Conservation (phyloP, 37 sponge, comb jelly and placozoan genomes). For the Cliona cf. orientalis region DNA sequence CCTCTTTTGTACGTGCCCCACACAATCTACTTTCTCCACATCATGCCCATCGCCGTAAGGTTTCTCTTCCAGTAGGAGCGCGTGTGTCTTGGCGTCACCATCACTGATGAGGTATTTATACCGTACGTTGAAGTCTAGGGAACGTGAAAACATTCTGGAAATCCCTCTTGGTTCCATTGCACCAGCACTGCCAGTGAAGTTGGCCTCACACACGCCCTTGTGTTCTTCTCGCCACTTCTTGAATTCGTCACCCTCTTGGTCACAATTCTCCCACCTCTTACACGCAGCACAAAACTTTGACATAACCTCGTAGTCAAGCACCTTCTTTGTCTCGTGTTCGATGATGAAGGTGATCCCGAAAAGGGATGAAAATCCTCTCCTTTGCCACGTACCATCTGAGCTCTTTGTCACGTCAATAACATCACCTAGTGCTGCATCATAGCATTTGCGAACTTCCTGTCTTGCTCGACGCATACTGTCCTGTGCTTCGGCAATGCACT, state of each 20-base stretch:
- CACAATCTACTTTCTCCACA: conserved; percentile 33
- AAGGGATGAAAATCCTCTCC: conserved; percentile 23
- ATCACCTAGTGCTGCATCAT: neutral
- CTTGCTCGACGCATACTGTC: neutral
- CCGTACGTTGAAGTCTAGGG: neutral
- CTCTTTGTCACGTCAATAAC: neutral
- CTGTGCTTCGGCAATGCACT: neutral
- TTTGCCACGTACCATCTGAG: conserved; percentile 18
- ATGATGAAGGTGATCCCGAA: conserved; percentile 19
- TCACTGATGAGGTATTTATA: conserved; percentile 12
- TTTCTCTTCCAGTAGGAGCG: conserved; percentile 1
- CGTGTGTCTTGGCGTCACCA: conserved; percentile 29
- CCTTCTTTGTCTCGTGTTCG: conserved; percentile 5
- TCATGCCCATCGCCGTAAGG: conserved; percentile 25
- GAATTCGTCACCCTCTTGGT: neutral
- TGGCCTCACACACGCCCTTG: neutral
- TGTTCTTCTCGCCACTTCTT: conserved; percentile 16
- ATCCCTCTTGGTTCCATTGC: conserved; percentile 32
- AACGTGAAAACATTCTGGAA: neutral
- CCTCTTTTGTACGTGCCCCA: conserved; percentile 41
- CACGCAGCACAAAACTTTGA: conserved; percentile 26
- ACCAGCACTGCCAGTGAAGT: conserved; percentile 21
- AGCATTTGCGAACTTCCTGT: neutral
- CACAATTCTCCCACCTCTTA: neutral
- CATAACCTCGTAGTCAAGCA: conserved; percentile 25